Evolutionary conservation across 2,797 vertebrate species (phyloP).

Genomic region (Champsocephalus esox): DNA sequence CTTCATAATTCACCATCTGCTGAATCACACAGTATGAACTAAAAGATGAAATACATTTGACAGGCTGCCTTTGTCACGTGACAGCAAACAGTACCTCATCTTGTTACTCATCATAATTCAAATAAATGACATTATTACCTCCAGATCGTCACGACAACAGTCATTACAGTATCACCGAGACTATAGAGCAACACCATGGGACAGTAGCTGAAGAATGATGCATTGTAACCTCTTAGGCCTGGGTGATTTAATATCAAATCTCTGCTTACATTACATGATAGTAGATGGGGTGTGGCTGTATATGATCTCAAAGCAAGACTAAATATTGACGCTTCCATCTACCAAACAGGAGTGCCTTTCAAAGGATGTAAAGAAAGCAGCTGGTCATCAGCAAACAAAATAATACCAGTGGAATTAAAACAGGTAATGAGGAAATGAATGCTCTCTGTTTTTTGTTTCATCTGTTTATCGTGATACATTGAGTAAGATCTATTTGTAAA

Average conservation of each 20-base stretch:
- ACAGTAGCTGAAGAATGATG: slow-evolving; percentile 41
- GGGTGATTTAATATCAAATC: slow-evolving; percentile 18
- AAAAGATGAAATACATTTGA: slow-evolving; percentile 27
- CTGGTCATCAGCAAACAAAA: neutral
- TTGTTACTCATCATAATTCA: slow-evolving; percentile 45
- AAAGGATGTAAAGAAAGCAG: neutral
- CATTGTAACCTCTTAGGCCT: slow-evolving; percentile 7
- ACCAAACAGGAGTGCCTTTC: neutral
- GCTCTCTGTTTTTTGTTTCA: neutral
- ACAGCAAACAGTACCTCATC: slow-evolving; percentile 26
- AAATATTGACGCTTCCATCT: slow-evolving; percentile 15
- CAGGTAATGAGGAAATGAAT: neutral
- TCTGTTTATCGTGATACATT: neutral
- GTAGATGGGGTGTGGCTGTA: neutral
- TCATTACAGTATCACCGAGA: slow-evolving; percentile 31
- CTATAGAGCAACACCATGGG: slow-evolving; percentile 21
- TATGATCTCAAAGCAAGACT: neutral
- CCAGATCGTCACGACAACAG: slow-evolving; percentile 14
- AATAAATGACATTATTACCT: slow-evolving; percentile 60
- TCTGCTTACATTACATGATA: slow-evolving; percentile 31
- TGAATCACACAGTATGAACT: slow-evolving; percentile 12
- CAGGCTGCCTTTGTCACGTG: slow-evolving; percentile 30
- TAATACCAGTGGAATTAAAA: neutral
- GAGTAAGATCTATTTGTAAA: slow-evolving; percentile 8
- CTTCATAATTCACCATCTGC: slow-evolving; percentile 3